Percentiles rank a stretch among this genome's conserved stretches.
Conservation (phyloP, 2,113 vertebrate species). For the Thunnus maccoyii region DNA sequence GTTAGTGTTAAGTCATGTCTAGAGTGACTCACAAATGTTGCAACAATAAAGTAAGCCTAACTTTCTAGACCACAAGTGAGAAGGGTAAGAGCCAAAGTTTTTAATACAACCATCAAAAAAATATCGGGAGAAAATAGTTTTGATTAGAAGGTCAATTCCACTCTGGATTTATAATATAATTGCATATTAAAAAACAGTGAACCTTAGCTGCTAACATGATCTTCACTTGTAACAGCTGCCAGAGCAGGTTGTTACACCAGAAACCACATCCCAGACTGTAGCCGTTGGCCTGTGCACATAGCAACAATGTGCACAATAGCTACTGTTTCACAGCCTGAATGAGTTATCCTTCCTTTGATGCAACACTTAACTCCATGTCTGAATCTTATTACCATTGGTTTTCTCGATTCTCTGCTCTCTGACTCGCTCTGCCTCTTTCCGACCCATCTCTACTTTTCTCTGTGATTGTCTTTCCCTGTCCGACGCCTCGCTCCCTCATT, state of each 20-base stretch:
- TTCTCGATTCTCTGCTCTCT: conserved; percentile 5
- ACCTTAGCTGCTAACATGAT: background rate
- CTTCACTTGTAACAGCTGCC: conserved; percentile 26
- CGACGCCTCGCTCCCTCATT: background rate
- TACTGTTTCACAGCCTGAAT: conserved; percentile 1
- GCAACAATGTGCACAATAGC: background rate
- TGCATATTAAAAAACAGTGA: conserved; percentile 4
- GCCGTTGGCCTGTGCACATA: conserved; percentile 18
- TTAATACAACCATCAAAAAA: background rate
- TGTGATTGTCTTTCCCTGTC: conserved; percentile 1
- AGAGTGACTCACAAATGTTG: background rate
- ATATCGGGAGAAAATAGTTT: background rate
- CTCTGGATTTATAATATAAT: background rate
- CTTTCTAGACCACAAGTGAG: background rate
- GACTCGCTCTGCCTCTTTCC: background rate
- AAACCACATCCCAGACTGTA: conserved; percentile 40
- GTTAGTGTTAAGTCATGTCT: background rate
- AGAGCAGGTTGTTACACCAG: conserved; percentile 32
- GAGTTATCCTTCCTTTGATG: conserved; percentile 8
- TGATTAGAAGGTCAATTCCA: background rate
- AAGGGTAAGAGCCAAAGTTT: background rate
- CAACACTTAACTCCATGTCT: conserved; percentile 9
- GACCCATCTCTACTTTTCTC: background rate
- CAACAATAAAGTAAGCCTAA: background rate
- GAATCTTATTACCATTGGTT: conserved; percentile 35